Evolutionary conservation across 2,888 invertebrate species (phyloP), one percentile per base, ranked within the genome.

Genomic region (Leptopilina syphax): DNA sequence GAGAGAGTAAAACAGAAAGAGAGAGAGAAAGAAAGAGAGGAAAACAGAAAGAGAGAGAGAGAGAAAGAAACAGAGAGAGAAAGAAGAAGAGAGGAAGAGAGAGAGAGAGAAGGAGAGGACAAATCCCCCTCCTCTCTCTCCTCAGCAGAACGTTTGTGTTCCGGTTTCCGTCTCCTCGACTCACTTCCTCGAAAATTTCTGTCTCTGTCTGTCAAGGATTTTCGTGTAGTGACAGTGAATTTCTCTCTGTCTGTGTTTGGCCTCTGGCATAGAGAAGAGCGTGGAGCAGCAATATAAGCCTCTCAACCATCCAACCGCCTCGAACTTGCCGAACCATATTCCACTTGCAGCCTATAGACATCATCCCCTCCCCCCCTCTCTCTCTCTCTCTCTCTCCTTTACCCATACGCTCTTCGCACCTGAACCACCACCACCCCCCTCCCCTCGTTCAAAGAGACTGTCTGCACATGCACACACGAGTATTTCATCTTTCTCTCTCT

Each of bases 311-410:
- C 77, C 83, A 80, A 81, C 50, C 77, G 57, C 79, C 77, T 76
- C 60, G 76, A 81, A 81, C 77, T 81, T 80, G 79, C 84, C 83
- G 86, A 85, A 87, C 84, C 84, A 87, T 88, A 87, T 85, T 85
- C 84, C 84, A 83, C 85, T 85, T 83, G 83, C 83, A 86, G 82
- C 84, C 83, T 83, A 84, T 80, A 81, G 76, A 79, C 83, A 80
- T 44, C 44, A 44, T 5, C 8, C 80, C 81, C 34, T 4, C 34
- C 27, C 27, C 18, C 18, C 18, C 18, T 18, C 18, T 18, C 18
- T 18, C 18, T 18, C 18, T 18, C 18, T 18, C 18, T 18, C 18
- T 18, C 27, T 34, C 1, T 34, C 34, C 3, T 34, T 4, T 34
- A 34, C 3, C 34, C 4, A 34, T 34, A 34, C 34, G 81, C 81